phyloP scores from a whole-genome alignment of 1,140 invertebrate genomes.

The Telenomus remus region DNA sequence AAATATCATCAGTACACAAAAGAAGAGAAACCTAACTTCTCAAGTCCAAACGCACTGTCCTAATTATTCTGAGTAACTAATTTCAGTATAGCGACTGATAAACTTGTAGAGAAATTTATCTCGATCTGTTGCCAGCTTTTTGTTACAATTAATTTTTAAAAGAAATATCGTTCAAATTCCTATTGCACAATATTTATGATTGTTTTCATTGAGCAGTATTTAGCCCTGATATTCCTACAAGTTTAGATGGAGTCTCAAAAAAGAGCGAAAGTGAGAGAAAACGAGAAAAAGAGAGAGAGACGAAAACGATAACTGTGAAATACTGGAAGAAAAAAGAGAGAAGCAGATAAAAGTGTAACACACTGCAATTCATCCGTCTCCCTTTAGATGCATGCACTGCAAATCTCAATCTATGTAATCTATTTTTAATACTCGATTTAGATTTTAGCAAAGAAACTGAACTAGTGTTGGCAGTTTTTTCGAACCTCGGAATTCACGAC shows the following conservation, averaged over 20 bases:
- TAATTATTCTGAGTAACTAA: constrained; percentile 22
- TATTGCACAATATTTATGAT: too few species aligned
- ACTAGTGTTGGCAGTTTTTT: constrained; percentile 45
- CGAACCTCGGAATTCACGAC: constrained; percentile 56
- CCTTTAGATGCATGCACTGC: constrained; percentile 71
- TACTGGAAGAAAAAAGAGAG: constrained; percentile 16
- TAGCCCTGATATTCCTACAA: too few species aligned
- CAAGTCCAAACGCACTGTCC: constrained; percentile 37
- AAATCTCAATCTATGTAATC: constrained; percentile 74
- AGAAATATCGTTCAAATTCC: too few species aligned
- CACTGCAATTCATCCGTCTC: constrained; percentile 59
- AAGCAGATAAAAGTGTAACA: constrained; percentile 22
- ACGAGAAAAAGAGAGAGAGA: constrained; percentile 23
- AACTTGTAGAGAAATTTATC: too few species aligned
- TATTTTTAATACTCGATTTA: constrained; percentile 75
- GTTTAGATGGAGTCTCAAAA: background rate
- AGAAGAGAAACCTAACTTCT: constrained; percentile 26
- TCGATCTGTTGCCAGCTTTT: too few species aligned
- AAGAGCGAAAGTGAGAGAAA: background rate
- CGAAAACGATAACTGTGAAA: constrained; percentile 26
- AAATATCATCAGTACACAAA: constrained; percentile 36
- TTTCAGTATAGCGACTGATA: constrained; percentile 27
- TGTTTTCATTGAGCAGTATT: too few species aligned
- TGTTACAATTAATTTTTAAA: too few species aligned
- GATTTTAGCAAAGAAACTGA: constrained; percentile 43